Percentiles rank a stretch among this genome's conserved stretches.
These are phyloP conservation scores for Hirundichthys speculiger DNA, from an alignment of 2,113 vertebrate genomes.

Conservation along the genomic window DNA sequence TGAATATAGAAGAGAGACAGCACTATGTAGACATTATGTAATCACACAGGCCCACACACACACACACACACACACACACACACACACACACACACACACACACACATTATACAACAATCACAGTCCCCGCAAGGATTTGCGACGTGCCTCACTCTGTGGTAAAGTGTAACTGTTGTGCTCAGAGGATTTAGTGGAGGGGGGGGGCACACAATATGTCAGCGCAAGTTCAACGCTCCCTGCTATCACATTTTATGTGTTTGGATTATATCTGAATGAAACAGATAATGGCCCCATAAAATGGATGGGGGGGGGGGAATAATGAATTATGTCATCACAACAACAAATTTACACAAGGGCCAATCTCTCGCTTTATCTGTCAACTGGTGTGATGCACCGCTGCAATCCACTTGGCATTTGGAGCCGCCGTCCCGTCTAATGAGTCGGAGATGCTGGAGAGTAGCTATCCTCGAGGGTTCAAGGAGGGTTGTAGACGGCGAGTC, in stretches of 20 bases:
- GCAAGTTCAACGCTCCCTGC: conserved; percentile 61
- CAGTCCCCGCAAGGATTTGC: conserved; percentile 17
- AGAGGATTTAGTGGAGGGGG: conserved; percentile 44
- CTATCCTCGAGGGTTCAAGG: conserved; percentile 48
- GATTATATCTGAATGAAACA: conserved; percentile 62
- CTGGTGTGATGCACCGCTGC: conserved; percentile 35
- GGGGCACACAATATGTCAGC: conserved; percentile 25
- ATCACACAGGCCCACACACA: not conserved
- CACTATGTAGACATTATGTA: not conserved
- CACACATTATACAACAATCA: conserved; percentile 2
- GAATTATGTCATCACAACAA: conserved; percentile 65
- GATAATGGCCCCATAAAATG: conserved; percentile 67
- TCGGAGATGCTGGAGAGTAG: conserved; percentile 28
- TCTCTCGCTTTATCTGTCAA: conserved; percentile 57
- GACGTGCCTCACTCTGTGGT: conserved; percentile 24
- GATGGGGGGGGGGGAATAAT: conserved; percentile 56
- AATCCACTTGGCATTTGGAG: conserved; percentile 61
- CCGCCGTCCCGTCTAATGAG: conserved; percentile 52
- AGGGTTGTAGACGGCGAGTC: conserved; percentile 4
- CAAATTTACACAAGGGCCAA: conserved; percentile 51
- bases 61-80: too few species aligned
- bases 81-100: too few species aligned
- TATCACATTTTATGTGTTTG: conserved; percentile 60
- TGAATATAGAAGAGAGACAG: conserved; percentile 15
- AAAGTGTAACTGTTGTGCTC: conserved; percentile 1